phyloP scores from a whole-genome alignment of 2,797 vertebrate genomes.

The Tokudaia muenninki region DNA sequence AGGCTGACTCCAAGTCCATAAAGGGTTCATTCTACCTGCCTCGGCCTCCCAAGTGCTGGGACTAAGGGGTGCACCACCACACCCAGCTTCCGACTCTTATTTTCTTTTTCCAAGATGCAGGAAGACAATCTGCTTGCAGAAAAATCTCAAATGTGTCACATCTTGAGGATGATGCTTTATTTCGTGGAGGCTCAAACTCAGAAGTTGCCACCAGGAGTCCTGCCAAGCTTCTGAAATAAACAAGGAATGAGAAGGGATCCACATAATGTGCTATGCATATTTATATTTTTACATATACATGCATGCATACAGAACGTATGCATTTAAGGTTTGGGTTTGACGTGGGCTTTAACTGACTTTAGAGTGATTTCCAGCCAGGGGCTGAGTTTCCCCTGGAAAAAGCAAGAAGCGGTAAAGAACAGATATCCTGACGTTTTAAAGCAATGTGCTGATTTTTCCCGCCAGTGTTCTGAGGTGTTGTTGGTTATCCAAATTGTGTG shows the following conservation, averaged over 20 bases:
- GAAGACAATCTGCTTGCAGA: conserved; percentile 14
- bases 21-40: not conserved
- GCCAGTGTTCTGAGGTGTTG: not conserved
- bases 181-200: conserved; percentile 17
- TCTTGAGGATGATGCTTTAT: not conserved
- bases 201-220: not conserved
- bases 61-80: not conserved
- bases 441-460: not conserved
- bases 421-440: not conserved
- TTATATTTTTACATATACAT: not conserved
- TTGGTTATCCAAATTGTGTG: not conserved
- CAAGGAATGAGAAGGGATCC: not conserved
- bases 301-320: not conserved
- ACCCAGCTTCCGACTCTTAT: not conserved
- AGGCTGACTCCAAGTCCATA: not conserved
- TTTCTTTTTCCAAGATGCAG: not conserved
- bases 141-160: conserved; percentile 43
- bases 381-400: conserved; percentile 38
- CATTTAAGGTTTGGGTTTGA: not conserved
- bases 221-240: conserved; percentile 20
- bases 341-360: not conserved
- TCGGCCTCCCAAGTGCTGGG: not conserved
- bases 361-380: conserved; percentile 11
- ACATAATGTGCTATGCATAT: no score
- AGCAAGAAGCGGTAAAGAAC: not conserved